Percentiles rank a stretch among this genome's conserved stretches.
phyloP scores from a whole-genome alignment of 2,113 vertebrate genomes.

The Verasper variegatus region DNA sequence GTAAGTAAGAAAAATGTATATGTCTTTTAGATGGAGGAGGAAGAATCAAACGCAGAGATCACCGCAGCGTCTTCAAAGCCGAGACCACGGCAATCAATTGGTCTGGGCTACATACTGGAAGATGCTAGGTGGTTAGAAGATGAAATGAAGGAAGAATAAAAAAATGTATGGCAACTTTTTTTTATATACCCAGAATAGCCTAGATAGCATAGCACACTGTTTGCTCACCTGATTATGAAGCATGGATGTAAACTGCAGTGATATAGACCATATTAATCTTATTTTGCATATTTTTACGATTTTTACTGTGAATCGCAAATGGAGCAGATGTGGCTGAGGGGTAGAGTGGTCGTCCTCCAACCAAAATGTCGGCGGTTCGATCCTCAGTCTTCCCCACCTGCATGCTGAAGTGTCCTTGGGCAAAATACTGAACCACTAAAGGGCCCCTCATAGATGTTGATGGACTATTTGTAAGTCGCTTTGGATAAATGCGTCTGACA shows the following conservation, averaged over 20 bases:
- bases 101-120: constrained; percentile 70
- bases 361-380: no score
- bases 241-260: not conserved
- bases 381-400: no score
- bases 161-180: not conserved
- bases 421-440: no score
- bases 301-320: not conserved
- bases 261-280: not conserved
- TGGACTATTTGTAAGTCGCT: no score
- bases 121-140: constrained; percentile 68
- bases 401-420: no score
- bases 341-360: no score
- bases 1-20: not conserved
- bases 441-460: no score
- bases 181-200: not conserved
- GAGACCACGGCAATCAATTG: constrained; percentile 30
- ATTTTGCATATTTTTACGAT: not conserved
- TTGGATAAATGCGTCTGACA: no score
- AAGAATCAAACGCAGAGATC: not conserved
- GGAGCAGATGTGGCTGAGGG: no score
- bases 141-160: not conserved
- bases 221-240: not conserved
- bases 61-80: rapidly evolving
- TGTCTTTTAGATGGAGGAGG: constrained; percentile 37
- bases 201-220: not conserved